Percentiles rank a stretch among this genome's conserved stretches.
Evolutionary conservation across 2,113 vertebrate genomes (phyloP).

Genomic region (Proterorhinus semilunaris): DNA sequence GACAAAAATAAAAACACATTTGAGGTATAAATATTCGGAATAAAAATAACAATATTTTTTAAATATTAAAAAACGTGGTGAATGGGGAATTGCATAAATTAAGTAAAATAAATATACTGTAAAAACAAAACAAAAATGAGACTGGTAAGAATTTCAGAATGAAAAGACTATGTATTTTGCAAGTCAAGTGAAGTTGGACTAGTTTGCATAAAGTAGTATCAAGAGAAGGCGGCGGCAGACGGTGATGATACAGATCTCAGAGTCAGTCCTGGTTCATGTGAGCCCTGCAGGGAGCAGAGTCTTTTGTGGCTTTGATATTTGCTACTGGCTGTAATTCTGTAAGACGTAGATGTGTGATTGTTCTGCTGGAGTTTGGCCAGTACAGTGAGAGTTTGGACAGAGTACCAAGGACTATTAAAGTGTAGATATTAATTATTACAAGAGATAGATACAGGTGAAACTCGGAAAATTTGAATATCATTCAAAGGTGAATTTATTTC

Average conservation of each 20-base stretch:
- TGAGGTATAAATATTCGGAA: no score
- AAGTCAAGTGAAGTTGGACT: not conserved
- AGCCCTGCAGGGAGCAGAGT: slow-evolving; percentile 80
- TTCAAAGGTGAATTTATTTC: no score
- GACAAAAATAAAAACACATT: no score
- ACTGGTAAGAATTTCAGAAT: not conserved
- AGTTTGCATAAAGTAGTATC: not conserved
- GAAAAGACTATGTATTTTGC: not conserved
- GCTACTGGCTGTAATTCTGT: slow-evolving; percentile 82
- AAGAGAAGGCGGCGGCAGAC: not conserved
- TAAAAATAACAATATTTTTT: no score
- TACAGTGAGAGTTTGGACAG: not conserved
- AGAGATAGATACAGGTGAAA: no score
- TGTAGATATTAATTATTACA: no score
- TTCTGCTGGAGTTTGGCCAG: slow-evolving; percentile 77
- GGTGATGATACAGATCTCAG: slow-evolving; percentile 20
- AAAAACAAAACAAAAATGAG: not conserved
- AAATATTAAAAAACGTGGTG: no score
- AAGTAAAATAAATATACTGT: no score
- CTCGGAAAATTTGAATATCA: no score
- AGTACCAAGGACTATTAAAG: not conserved
- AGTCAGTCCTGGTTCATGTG: slow-evolving; percentile 76
- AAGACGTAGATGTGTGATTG: slow-evolving; percentile 77
- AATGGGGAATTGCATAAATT: no score
- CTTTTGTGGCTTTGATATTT: slow-evolving; percentile 85